These are phyloP conservation scores for Drosophila kanekoi DNA, from an alignment of 2,888 invertebrate species.

Conservation along the genomic window DNA sequence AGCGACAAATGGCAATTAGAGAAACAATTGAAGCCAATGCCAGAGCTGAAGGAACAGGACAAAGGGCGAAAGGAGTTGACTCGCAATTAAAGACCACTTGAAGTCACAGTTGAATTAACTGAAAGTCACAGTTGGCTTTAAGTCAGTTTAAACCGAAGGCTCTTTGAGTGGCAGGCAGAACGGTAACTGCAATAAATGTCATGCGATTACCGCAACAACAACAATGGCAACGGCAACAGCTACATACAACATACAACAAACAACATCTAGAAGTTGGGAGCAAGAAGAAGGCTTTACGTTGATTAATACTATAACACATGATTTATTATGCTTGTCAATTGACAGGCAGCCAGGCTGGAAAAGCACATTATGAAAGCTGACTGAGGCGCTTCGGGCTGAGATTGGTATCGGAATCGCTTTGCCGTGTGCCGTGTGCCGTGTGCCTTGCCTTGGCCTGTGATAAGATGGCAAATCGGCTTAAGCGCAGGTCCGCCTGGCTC, in stretches of 20 bases:
- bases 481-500: conserved; percentile 31
- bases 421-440: conserved; percentile 24
- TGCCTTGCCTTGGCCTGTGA: conserved; percentile 52
- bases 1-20: conserved; percentile 74
- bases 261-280: conserved; percentile 25
- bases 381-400: conserved; percentile 57
- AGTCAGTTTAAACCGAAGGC: conserved; percentile 54
- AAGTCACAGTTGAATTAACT: conserved; percentile 7
- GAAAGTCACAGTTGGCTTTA: conserved; percentile 36
- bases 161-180: conserved; percentile 34
- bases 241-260: conserved; percentile 24
- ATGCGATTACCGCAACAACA: conserved; percentile 69
- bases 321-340: conserved; percentile 79
- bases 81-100: conserved; percentile 63
- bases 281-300: conserved; percentile 61
- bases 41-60: conserved; percentile 31
- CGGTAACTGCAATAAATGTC: conserved; percentile 74
- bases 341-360: conserved; percentile 47
- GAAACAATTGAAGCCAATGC: conserved; percentile 60
- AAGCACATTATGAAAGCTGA: conserved; percentile 76
- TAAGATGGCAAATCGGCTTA: conserved; percentile 80
- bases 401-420: conserved; percentile 59
- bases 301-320: conserved; percentile 80
- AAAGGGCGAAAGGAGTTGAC: conserved; percentile 24
- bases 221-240: conserved; percentile 25